These are phyloP conservation scores for Bradypodion ventrale DNA, from an alignment of 2,797 vertebrate genomes.

Conservation along the genomic window DNA sequence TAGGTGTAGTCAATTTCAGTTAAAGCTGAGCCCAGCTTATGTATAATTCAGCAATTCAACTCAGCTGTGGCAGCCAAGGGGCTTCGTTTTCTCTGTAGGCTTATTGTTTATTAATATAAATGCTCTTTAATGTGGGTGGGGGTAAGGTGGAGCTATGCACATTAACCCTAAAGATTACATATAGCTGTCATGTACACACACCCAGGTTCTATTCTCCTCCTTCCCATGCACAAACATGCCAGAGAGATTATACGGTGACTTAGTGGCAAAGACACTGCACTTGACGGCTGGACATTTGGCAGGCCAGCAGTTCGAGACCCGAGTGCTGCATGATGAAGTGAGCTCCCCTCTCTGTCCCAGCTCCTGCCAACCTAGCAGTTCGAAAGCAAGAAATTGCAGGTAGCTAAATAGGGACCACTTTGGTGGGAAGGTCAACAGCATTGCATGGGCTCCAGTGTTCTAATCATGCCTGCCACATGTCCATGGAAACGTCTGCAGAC, in stretches of 20 bases:
- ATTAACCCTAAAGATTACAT: not conserved
- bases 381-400: too few species aligned
- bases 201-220: not conserved
- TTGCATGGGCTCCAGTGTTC: too few species aligned
- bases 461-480: too few species aligned
- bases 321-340: too few species aligned
- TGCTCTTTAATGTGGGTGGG: not conserved
- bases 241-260: not conserved
- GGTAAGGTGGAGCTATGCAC: not conserved
- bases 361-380: too few species aligned
- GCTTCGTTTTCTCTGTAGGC: not conserved
- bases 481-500: too few species aligned
- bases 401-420: too few species aligned
- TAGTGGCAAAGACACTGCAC: too few species aligned
- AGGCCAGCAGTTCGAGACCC: too few species aligned
- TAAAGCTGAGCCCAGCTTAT: conserved; percentile 14
- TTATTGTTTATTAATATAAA: conserved; percentile 44
- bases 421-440: too few species aligned
- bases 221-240: not conserved
- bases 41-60: conserved; percentile 33
- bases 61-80: not conserved
- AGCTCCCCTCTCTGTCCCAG: too few species aligned
- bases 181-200: not conserved
- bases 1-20: conserved; percentile 38
- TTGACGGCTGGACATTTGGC: too few species aligned